Evolutionary conservation across 2,797 vertebrate species (phyloP), one percentile per base, ranked within the genome.

Genomic region (Silurus lanzhouensis): DNA sequence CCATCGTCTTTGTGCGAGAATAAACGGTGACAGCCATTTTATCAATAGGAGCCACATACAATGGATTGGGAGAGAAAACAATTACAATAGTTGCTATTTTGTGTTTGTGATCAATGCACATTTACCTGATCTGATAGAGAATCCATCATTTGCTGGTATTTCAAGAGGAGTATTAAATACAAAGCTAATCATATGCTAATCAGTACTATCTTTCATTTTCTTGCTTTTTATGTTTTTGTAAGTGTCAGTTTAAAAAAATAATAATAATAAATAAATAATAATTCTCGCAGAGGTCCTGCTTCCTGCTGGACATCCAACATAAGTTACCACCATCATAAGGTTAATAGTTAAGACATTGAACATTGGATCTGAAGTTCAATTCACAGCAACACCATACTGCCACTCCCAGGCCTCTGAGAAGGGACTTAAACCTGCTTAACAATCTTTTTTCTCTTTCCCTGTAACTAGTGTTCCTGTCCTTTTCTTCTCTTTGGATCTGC

Each of bases 81-180:
- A 38, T 55, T 58, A 38, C 68, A 72, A 27, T 12, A 19, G 55
- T 31, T 60, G 48, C 79, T 14, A 60, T 81, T 83, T 76, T 13
- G n/a, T 66, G 19, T 77, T 70, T 31, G 64, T 48, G 55, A 80
- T 85, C 44, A 14, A 83, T 67, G 38, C 19, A 63, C 82, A 88
- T 80, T 83, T 88, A 85, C 81, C 48, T 60, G 44, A 31, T 66
- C 55, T 22, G 55, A 55, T 15, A 83, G 27, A 27, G 38, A 25
- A 38, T 60, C 60, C 4, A 27, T 52, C 71, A 1, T 68, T 38
- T 68, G 10, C 27, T 38, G 27, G 66, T 9, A 22, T 83, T 76
- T 75, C 22, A 3, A 22, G 14, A 19, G 55, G 27, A 4, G 48
- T 10, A 52, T 0, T 10, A 52, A 52, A 52, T 52, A 52, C 48